A percentile compares a stretch with the other conserved stretches of the same genome.
Evolutionary conservation across 2,797 vertebrate genomes (phyloP).

Genomic region (Meriones psammophilus): DNA sequence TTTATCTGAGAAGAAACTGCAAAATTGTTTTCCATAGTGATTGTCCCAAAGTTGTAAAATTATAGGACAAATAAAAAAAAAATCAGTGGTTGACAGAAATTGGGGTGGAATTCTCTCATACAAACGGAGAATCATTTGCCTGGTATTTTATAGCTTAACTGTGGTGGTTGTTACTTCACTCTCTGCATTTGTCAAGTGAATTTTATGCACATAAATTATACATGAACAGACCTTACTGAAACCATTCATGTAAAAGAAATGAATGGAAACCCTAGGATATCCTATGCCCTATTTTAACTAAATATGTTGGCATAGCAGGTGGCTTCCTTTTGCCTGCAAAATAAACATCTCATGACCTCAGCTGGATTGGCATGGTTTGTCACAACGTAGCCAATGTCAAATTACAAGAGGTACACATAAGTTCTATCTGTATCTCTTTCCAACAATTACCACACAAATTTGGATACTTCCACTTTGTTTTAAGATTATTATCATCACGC

Average conservation of each 20-base stretch:
- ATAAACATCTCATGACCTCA: constrained; percentile 59
- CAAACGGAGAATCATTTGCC: constrained; percentile 47
- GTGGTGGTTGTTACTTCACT: neutral
- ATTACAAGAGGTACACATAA: neutral
- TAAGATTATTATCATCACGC: neutral
- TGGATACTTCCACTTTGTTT: constrained; percentile 20
- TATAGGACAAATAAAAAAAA: constrained; percentile 24
- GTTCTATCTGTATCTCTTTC: neutral
- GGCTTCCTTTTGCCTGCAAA: constrained; percentile 50
- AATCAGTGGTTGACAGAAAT: constrained; percentile 10
- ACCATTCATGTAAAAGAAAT: constrained; percentile 57
- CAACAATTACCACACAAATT: neutral
- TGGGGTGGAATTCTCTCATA: neutral
- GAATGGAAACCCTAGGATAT: constrained; percentile 59
- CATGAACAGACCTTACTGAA: constrained; percentile 61
- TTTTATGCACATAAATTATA: constrained; percentile 61
- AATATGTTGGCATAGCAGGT: constrained; percentile 55
- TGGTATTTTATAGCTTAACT: neutral
- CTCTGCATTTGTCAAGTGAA: constrained; percentile 34
- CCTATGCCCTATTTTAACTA: constrained; percentile 61
- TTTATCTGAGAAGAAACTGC: constrained; percentile 60
- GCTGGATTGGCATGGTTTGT: constrained; percentile 24
- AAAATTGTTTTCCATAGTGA: constrained; percentile 51
- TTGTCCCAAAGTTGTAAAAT: constrained; percentile 37
- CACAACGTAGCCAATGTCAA: constrained; percentile 11